Percentiles rank a stretch among this genome's conserved stretches.
Conservation (phyloP, 92 coral and sea anemone genomes). For the Paramuricea clavata region DNA sequence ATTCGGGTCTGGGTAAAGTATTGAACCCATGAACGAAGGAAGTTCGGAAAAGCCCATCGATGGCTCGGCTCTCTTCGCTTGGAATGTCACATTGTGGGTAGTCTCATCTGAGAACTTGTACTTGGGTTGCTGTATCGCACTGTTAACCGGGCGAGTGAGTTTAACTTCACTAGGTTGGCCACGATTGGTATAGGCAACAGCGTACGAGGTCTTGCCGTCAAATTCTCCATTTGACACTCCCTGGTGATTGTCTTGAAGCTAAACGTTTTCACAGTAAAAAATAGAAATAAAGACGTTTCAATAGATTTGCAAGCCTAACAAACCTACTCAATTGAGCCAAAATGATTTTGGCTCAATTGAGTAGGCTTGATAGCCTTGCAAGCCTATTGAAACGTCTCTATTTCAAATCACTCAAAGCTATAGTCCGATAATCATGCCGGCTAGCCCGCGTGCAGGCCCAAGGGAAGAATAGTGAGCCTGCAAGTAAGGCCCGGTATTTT, state of each 20-base stretch:
- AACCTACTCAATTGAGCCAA: too few species aligned
- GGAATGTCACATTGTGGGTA: conserved; percentile 88
- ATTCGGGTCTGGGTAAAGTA: conserved; percentile 84
- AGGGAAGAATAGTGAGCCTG: too few species aligned
- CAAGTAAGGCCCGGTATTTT: too few species aligned
- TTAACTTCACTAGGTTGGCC: conserved; percentile 77
- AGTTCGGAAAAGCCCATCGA: conserved; percentile 82
- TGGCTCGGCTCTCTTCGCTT: conserved; percentile 76
- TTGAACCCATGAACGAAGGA: conserved; percentile 91
- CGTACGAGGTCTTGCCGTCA: conserved; percentile 85
- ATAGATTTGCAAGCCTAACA: too few species aligned
- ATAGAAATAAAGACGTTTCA: too few species aligned
- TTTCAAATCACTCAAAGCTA: too few species aligned
- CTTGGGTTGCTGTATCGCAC: conserved; percentile 64
- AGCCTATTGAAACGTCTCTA: too few species aligned
- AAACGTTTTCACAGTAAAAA: not conserved
- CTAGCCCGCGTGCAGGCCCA: too few species aligned
- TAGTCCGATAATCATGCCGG: too few species aligned
- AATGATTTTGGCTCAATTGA: too few species aligned
- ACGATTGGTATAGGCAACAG: conserved; percentile 75
- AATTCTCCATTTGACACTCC: conserved; percentile 70
- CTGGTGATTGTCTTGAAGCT: conserved; percentile 76
- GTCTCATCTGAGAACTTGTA: conserved; percentile 83
- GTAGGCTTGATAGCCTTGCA: too few species aligned
- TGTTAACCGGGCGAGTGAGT: conserved; percentile 83